Base-by-base conservation (phyloP, 2,797 vertebrate species). In the Hyperoplus immaculatus region DNA sequence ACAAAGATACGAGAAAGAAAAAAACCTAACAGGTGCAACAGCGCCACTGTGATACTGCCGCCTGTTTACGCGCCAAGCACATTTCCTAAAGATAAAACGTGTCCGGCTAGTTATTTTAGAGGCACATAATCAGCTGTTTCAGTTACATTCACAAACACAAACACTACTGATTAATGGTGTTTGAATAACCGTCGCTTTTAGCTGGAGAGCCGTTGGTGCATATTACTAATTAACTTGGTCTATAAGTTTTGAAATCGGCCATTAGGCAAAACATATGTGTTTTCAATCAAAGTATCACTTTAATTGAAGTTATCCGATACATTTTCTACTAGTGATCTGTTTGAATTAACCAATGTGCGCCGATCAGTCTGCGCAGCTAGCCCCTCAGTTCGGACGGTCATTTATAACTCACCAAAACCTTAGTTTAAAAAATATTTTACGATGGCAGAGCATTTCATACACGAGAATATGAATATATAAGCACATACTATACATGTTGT, bases 41-140 rank as follows among this genome's bases (percentile, higher is more conserved):
- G 57, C 77, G 68, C 39, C 45, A 39, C 50, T 15, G 10, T 8
- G 18, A 18, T 15, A 36, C 14, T 5, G 4, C 57, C 6, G 64
- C n/a, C 9, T 14, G 18, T 59, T 9, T 47, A 10, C 64, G 72
- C 81, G 77, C 77, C 77, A 80, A 76, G 21, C 49, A 8, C 49
- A 29, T 29, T 29, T 29, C 29, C 29, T 29, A 29, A 29, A 29
- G 2, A 38, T 12, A 10, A 8, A 15, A 13, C 15, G 10, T 9
- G 3, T 63, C 5, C 59, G 14, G 65, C 8, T 38, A 1, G 8
- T 9, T 5, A 1, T 9, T 16, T 12, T 0, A 6, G 8, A 3
- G 8, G 4, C 1, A 9, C 10, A 18, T 29, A 18, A 47, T 41
- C 10, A n/a, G 18, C 1, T 1, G 14, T 8, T 10, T 11, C n/a